These are phyloP conservation scores for Mechanitis mazaeus DNA, from an alignment of 2,888 invertebrate genomes.

Conservation along the genomic window DNA sequence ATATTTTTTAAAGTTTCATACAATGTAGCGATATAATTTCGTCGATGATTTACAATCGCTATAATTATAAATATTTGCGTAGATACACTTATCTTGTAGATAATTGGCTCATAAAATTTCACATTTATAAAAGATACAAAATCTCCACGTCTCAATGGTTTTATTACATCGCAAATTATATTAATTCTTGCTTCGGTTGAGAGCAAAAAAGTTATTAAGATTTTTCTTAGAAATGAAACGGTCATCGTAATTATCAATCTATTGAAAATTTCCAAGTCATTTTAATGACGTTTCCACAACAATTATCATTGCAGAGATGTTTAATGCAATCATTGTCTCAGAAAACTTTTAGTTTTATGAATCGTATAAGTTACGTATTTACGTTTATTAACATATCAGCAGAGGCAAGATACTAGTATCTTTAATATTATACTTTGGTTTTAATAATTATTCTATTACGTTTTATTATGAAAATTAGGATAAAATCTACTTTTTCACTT, in stretches of 20 bases:
- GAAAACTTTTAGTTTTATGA: not conserved
- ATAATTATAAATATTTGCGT: not conserved
- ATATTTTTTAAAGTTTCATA: not conserved
- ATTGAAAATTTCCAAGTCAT: constrained; percentile 5
- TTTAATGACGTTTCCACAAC: not conserved
- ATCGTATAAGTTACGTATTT: too few relatives aligned
- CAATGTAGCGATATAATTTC: not conserved
- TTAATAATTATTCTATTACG: too few relatives aligned
- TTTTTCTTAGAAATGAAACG: constrained; percentile 19
- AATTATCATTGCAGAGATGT: not conserved
- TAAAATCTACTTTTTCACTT: too few relatives aligned
- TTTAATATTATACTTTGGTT: too few relatives aligned
- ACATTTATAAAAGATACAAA: not conserved
- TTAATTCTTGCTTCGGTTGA: constrained; percentile 15
- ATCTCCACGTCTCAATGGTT: constrained; percentile 12
- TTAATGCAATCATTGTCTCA: not conserved
- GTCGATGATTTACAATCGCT: not conserved
- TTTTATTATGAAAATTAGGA: too few relatives aligned
- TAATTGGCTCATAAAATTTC: not conserved
- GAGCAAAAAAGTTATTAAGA: constrained; percentile 20
- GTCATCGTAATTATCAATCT: constrained; percentile 16
- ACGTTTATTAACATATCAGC: too few relatives aligned
- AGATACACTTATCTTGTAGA: not conserved
- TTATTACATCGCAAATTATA: constrained; percentile 10
- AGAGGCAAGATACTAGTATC: too few relatives aligned